A percentile compares a stretch with the other conserved stretches of the same genome.
These are phyloP conservation scores for Anthopleura xanthogrammica DNA, from an alignment of 92 coral and sea anemone genomes.

Conservation along the genomic window DNA sequence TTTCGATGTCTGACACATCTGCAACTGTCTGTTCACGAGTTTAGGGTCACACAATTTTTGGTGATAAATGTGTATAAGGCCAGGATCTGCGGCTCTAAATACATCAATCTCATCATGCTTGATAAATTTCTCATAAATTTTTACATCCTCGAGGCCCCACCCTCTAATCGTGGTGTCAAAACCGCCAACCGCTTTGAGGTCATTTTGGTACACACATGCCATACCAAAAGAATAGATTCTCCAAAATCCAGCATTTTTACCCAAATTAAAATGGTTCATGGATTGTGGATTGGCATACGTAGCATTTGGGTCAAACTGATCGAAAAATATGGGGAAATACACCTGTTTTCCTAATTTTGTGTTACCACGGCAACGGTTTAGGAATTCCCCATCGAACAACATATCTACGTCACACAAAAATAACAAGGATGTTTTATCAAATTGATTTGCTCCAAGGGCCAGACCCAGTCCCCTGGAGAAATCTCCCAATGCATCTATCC, in stretches of 20 bases:
- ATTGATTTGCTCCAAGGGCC: conserved; percentile 91
- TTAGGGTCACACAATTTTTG: conserved; percentile 76
- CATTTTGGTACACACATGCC: conserved; percentile 83
- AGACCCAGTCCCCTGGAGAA: conserved; percentile 93
- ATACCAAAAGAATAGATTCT: conserved; percentile 89
- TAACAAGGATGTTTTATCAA: conserved; percentile 72
- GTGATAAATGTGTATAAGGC: conserved; percentile 89
- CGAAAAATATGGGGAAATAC: conserved; percentile 93
- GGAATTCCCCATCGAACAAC: conserved; percentile 74
- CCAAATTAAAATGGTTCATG: conserved; percentile 50
- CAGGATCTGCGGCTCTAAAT: conserved; percentile 93
- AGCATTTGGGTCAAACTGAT: conserved; percentile 81
- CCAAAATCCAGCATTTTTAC: conserved; percentile 93
- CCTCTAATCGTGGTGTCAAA: conserved; percentile 94
- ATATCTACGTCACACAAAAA: conserved; percentile 94
- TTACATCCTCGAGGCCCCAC: conserved; percentile 98
- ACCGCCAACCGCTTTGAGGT: conserved; percentile 83
- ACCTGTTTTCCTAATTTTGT: conserved; percentile 77
- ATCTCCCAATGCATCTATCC: conserved; percentile 86
- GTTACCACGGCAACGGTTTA: conserved; percentile 88
- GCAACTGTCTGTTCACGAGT: conserved; percentile 73
- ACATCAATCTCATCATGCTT: conserved; percentile 64
- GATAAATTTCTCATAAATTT: conserved; percentile 88
- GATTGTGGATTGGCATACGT: conserved; percentile 51
- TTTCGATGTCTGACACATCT: conserved; percentile 81